These are phyloP conservation scores for Drosophila monieri DNA, from an alignment of 2,888 invertebrate genomes.

Conservation along the genomic window DNA sequence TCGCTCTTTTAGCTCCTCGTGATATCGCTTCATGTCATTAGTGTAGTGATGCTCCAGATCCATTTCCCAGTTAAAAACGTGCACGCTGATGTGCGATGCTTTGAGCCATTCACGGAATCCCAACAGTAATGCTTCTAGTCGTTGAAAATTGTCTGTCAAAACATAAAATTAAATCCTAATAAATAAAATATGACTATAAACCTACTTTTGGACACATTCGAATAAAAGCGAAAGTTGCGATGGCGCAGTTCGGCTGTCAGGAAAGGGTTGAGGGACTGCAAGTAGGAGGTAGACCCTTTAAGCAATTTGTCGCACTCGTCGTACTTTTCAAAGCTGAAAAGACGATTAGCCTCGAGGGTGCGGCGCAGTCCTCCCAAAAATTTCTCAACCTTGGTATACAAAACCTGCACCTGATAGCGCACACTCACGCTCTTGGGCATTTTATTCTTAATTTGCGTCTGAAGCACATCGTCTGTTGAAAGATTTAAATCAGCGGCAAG, in stretches of 20 bases:
- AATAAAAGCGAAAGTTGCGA: slow-evolving; percentile 55
- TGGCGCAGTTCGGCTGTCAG: slow-evolving; percentile 67
- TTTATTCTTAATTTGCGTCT: slow-evolving; percentile 25
- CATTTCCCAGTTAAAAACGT: slow-evolving; percentile 77
- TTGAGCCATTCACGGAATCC: slow-evolving; percentile 66
- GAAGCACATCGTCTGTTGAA: slow-evolving; percentile 57
- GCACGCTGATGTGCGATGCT: slow-evolving; percentile 62
- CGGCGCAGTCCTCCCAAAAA: slow-evolving; percentile 62
- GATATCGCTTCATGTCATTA: slow-evolving; percentile 43
- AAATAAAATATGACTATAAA: not conserved
- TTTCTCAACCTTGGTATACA: slow-evolving; percentile 60
- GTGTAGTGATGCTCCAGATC: slow-evolving; percentile 69
- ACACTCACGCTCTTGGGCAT: slow-evolving; percentile 67
- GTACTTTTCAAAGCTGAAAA: slow-evolving; percentile 61
- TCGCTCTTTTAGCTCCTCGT: slow-evolving; percentile 25
- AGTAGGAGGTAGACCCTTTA: slow-evolving; percentile 14
- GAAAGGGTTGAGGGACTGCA: slow-evolving; percentile 42
- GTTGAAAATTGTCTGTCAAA: slow-evolving; percentile 55
- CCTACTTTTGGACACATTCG: slow-evolving; percentile 50
- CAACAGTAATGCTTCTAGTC: slow-evolving; percentile 54
- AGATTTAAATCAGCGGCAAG: slow-evolving; percentile 58
- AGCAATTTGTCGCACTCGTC: slow-evolving; percentile 65
- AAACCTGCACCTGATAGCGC: slow-evolving; percentile 74
- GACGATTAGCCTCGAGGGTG: slow-evolving; percentile 59
- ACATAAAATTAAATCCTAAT: not conserved